phyloP scores from a whole-genome alignment of 1,140 invertebrate species.

The Drosophila saltans region DNA sequence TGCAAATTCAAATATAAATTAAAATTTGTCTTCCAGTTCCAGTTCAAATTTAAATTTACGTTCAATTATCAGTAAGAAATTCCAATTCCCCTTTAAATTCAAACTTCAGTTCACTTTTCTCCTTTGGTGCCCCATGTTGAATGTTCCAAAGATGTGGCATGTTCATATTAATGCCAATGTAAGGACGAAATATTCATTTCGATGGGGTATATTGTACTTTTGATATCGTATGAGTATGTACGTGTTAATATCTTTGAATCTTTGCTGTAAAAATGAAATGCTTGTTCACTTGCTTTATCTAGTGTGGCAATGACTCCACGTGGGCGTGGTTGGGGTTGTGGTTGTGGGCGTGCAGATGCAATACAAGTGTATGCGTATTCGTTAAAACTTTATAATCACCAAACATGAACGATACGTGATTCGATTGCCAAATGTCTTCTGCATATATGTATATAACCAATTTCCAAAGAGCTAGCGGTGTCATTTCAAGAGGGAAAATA shows the following conservation, averaged over 20 bases:
- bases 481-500: constrained; percentile 29
- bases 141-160: constrained; percentile 36
- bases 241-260: constrained; percentile 72
- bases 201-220: constrained; percentile 33
- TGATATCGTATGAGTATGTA: constrained; percentile 37
- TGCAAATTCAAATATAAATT: too few species aligned
- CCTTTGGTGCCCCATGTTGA: background rate
- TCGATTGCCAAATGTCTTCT: constrained; percentile 67
- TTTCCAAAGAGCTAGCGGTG: constrained; percentile 9
- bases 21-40: too few species aligned
- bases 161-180: constrained; percentile 74
- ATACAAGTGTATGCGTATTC: constrained; percentile 70
- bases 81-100: too few species aligned
- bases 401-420: constrained; percentile 75
- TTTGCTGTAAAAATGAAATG: constrained; percentile 71
- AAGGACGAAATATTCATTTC: constrained; percentile 60
- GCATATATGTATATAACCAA: background rate
- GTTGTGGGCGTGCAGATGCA: constrained; percentile 8
- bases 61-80: too few species aligned
- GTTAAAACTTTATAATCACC: constrained; percentile 81
- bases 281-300: constrained; percentile 54
- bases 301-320: constrained; percentile 26
- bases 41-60: too few species aligned
- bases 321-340: constrained; percentile 41
- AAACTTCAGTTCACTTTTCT: background rate